These are phyloP conservation scores for Alces alces DNA, from an alignment of 2,113 vertebrate genomes.

Conservation along the genomic window DNA sequence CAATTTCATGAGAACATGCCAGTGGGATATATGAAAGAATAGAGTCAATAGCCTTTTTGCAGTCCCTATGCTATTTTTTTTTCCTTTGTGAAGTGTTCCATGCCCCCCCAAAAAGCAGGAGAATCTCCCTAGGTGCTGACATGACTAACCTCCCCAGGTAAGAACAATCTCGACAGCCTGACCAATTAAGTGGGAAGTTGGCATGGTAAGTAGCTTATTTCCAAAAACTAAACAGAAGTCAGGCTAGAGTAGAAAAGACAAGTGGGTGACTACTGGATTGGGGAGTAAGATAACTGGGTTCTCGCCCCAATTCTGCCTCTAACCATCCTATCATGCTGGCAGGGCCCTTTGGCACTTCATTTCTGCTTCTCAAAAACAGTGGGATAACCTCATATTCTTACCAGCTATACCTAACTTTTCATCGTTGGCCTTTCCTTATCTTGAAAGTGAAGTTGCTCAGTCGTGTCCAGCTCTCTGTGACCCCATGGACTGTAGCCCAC, in stretches of 20 bases:
- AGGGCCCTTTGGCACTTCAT: neutral
- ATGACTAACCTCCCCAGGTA: neutral
- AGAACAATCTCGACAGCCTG: neutral
- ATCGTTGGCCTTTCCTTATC: neutral
- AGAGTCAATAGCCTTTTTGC: conserved; percentile 27
- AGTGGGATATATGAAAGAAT: conserved; percentile 19
- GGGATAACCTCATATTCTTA: neutral
- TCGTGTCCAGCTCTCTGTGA: too few relatives aligned
- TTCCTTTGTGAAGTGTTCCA: neutral
- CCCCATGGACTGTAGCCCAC: too few relatives aligned
- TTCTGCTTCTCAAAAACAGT: neutral
- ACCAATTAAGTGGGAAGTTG: neutral
- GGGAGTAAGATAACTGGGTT: neutral
- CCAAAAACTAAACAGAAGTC: neutral
- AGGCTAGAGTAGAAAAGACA: neutral
- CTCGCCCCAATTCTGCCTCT: neutral
- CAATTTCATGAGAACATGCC: conserved; percentile 61
- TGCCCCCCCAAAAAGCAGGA: conserved; percentile 1
- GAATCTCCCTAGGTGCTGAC: neutral
- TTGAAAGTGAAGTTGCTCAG: neutral
- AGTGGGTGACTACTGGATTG: neutral
- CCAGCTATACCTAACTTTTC: neutral
- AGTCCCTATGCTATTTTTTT: neutral
- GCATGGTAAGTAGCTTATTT: neutral
- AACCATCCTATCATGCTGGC: neutral